Percentiles rank a stretch among this genome's conserved stretches.
phyloP scores from a whole-genome alignment of 2,113 vertebrate genomes.

The Grantiella picta region DNA sequence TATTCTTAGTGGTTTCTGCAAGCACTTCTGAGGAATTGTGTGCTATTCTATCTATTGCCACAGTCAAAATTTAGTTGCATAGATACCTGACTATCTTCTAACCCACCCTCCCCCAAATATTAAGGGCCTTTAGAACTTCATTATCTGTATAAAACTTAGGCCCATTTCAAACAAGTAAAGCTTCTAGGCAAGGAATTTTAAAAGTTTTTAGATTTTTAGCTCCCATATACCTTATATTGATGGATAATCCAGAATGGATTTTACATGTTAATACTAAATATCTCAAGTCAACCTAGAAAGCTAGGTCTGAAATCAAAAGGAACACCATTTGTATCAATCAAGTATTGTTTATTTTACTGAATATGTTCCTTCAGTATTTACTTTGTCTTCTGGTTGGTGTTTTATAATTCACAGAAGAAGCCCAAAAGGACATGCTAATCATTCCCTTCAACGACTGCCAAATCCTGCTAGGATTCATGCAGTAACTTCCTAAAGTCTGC shows the following conservation, averaged over 20 bases:
- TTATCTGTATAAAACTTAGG: not conserved
- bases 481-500: not conserved
- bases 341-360: not conserved
- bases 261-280: not conserved
- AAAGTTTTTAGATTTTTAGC: not conserved
- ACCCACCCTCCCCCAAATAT: not conserved
- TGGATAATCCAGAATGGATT: not conserved
- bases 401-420: not conserved
- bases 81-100: not conserved
- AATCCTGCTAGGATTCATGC: not conserved
- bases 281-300: not conserved
- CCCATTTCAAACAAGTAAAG: not conserved
- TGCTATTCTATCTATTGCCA: not conserved
- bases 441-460: not conserved
- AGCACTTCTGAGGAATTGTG: not conserved
- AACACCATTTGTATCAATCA: not conserved
- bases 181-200: not conserved
- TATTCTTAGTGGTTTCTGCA: not conserved
- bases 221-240: not conserved
- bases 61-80: not conserved
- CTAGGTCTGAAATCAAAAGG: not conserved
- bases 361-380: not conserved
- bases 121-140: not conserved
- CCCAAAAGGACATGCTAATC: not conserved
- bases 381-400: not conserved